These are phyloP conservation scores for Oegoconia quadripuncta DNA, from an alignment of 2,888 invertebrate genomes.

Conservation along the genomic window DNA sequence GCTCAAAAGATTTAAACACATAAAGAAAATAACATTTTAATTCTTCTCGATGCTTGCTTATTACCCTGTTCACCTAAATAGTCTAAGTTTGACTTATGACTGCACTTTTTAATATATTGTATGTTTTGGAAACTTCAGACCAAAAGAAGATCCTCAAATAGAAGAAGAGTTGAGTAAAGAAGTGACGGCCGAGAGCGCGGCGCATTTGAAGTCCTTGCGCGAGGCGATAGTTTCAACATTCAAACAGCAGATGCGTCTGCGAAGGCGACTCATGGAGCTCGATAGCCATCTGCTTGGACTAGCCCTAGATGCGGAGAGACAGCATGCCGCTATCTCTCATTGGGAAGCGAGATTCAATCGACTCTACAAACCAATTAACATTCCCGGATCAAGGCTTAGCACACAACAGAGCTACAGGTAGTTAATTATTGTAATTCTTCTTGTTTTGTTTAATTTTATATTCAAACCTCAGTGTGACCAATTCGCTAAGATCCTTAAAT, in stretches of 20 bases:
- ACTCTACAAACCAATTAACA: constrained; percentile 81
- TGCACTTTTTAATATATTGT: constrained; percentile 4
- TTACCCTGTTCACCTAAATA: no score
- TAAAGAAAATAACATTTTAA: no score
- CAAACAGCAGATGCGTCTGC: constrained; percentile 94
- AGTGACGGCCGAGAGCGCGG: constrained; percentile 49
- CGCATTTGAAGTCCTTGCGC: constrained; percentile 83
- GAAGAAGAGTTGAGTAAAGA: constrained; percentile 46
- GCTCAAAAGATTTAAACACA: no score
- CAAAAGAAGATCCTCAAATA: constrained; percentile 52
- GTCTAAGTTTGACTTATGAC: neutral
- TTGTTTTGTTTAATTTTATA: no score
- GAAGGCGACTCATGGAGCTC: constrained; percentile 92
- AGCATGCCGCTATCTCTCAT: constrained; percentile 92
- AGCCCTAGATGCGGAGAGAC: constrained; percentile 92
- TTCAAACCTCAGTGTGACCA: no score
- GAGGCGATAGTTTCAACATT: constrained; percentile 94
- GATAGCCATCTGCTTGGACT: constrained; percentile 93
- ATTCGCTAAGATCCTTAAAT: no score
- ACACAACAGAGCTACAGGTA: constrained; percentile 82
- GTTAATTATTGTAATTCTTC: constrained; percentile 1
- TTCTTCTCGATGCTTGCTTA: no score
- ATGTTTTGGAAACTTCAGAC: constrained; percentile 27
- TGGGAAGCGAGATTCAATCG: constrained; percentile 92
- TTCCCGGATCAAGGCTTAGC: constrained; percentile 77